Conservation (phyloP, 2,888 invertebrate genomes). For the Hydrotaea diabolus region DNA sequence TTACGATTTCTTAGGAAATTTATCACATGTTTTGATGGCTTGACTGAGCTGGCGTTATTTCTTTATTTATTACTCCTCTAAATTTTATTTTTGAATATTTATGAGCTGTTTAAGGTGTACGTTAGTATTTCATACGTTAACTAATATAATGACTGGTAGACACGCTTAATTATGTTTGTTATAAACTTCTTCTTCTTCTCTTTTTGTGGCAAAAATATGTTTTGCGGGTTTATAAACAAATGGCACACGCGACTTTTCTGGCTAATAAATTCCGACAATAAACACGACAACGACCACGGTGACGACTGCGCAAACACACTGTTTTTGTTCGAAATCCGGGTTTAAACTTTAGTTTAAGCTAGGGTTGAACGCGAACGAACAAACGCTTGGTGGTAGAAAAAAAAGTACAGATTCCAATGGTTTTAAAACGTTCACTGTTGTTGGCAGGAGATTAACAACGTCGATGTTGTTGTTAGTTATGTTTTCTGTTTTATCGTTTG, state of each 20-base stretch:
- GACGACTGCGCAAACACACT: background rate
- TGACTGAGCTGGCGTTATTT: conserved; percentile 19
- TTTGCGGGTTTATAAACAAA: conserved; percentile 12
- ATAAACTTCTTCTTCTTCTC: conserved; percentile 42
- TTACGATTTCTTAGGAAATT: conserved; percentile 31
- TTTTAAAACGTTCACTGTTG: conserved; percentile 57
- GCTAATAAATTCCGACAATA: background rate
- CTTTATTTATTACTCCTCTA: no score
- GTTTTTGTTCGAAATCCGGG: background rate
- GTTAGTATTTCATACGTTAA: conserved; percentile 11
- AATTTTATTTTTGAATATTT: conserved; percentile 42
- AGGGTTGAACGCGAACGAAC: background rate
- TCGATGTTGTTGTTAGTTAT: conserved; percentile 41
- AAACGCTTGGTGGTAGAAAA: conserved; percentile 7
- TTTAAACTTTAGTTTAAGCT: background rate
- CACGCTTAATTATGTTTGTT: conserved; percentile 44
- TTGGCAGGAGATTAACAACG: conserved; percentile 15
- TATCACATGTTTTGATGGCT: conserved; percentile 44
- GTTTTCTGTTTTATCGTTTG: conserved; percentile 58
- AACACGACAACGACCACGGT: background rate
- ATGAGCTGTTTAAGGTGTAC: background rate
- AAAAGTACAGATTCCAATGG: conserved; percentile 70
- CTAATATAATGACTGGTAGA: conserved; percentile 48
- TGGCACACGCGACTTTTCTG: conserved; percentile 56
- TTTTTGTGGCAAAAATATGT: background rate